Conservation (phyloP, 2,888 invertebrate species). For the Andrena fulva region DNA sequence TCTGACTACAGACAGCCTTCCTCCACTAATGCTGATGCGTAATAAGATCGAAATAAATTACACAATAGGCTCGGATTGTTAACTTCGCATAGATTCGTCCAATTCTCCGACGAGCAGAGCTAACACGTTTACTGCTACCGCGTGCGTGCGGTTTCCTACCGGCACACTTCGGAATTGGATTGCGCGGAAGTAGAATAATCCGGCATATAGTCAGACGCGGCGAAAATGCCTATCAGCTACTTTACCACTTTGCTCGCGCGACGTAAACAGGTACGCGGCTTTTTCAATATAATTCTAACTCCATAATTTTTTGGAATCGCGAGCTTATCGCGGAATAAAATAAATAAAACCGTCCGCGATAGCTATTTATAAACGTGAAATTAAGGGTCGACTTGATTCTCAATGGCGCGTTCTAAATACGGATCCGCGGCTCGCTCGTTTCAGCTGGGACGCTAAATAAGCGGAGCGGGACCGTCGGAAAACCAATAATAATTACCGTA, state of each 20-base stretch:
- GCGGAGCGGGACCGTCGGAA: constrained; percentile 18
- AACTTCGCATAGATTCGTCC: no score
- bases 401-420: constrained; percentile 7
- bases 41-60: no score
- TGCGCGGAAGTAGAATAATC: constrained; percentile 38
- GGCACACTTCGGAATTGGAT: no score
- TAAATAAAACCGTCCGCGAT: neutral
- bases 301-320: no score
- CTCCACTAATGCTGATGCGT: neutral
- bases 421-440: neutral
- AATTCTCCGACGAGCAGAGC: no score
- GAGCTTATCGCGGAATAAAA: neutral
- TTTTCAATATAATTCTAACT: no score
- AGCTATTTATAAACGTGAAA: neutral
- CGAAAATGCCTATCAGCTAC: neutral
- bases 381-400: neutral
- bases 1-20: neutral
- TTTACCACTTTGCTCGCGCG: no score
- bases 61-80: no score
- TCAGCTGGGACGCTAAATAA: constrained; percentile 27
- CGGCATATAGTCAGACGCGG: constrained; percentile 38
- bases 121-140: no score
- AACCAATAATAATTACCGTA: constrained; percentile 59
- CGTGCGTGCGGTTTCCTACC: no score
- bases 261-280: no score